Evolutionary conservation across 1,140 invertebrate species (phyloP).

Genomic region (Linepithema humile): DNA sequence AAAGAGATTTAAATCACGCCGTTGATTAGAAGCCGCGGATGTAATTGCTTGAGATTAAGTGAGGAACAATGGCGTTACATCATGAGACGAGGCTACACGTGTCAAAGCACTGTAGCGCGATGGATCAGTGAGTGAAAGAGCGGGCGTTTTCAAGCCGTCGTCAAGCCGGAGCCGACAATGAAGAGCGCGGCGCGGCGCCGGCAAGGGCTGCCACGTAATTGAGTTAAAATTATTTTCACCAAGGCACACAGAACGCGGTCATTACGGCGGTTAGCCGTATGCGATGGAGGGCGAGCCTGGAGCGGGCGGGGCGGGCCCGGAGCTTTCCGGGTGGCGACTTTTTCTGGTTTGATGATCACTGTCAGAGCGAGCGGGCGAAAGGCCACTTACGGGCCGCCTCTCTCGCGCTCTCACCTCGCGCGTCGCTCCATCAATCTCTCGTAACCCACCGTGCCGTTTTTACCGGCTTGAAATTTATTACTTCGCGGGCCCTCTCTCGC

Average conservation of each 20-base stretch:
- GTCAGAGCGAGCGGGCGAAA: constrained; percentile 69
- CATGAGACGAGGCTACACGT: neutral
- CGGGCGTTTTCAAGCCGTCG: neutral
- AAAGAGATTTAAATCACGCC: too few species aligned
- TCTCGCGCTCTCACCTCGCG: constrained; percentile 74
- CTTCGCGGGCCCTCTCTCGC: constrained; percentile 39
- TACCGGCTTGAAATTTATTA: constrained; percentile 70
- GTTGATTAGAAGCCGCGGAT: too few species aligned
- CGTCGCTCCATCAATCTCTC: constrained; percentile 78
- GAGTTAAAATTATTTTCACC: constrained; percentile 72
- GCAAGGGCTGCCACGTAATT: constrained; percentile 49
- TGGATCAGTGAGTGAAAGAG: neutral
- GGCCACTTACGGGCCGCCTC: constrained; percentile 68
- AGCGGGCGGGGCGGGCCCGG: constrained; percentile 41
- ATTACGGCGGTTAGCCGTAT: constrained; percentile 60
- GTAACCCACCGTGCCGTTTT: constrained; percentile 75
- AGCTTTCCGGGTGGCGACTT: constrained; percentile 74
- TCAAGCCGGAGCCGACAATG: neutral
- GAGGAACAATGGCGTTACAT: neutral
- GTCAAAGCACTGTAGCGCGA: neutral
- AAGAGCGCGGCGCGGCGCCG: neutral
- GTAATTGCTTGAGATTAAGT: too few species aligned
- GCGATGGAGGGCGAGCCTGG: constrained; percentile 45
- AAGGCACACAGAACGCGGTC: constrained; percentile 21
- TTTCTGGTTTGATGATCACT: constrained; percentile 76